phyloP scores from a whole-genome alignment of 2,888 invertebrate genomes.

The Ectemnius continuus region DNA sequence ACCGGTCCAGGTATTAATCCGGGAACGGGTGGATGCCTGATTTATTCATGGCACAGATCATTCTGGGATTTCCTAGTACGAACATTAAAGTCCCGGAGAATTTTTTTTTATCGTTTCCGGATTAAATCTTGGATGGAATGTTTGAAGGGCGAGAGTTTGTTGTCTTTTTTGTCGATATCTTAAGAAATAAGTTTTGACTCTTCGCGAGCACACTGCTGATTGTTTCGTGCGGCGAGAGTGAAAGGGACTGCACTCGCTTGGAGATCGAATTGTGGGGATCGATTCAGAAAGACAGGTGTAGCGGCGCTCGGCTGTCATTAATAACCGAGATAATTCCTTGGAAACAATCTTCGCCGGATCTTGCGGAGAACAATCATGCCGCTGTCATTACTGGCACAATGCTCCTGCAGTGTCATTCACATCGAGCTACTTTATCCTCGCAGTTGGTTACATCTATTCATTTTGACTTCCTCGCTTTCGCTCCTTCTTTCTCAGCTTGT shows the following conservation, averaged over 20 bases:
- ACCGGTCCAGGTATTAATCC: conserved; percentile 32
- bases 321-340: conserved; percentile 63
- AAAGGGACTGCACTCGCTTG: conserved; percentile 34
- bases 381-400: conserved; percentile 45
- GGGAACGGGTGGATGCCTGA: conserved; percentile 50
- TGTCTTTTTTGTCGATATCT: conserved; percentile 19
- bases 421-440: conserved; percentile 16
- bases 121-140: background rate
- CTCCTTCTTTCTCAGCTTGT: background rate
- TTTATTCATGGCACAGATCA: conserved; percentile 56
- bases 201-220: conserved; percentile 25
- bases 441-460: conserved; percentile 4
- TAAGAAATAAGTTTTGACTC: conserved; percentile 31
- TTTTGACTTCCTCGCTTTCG: background rate
- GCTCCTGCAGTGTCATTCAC: conserved; percentile 58
- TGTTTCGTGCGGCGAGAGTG: conserved; percentile 32
- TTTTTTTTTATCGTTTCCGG: conserved; percentile 6
- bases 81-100: background rate
- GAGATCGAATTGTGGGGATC: conserved; percentile 42
- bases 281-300: conserved; percentile 55
- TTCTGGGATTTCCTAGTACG: background rate
- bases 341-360: conserved; percentile 46
- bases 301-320: conserved; percentile 55
- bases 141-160: background rate
- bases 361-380: conserved; percentile 31